phyloP scores from a whole-genome alignment of 2,113 vertebrate species.

The Chaenocephalus aceratus region DNA sequence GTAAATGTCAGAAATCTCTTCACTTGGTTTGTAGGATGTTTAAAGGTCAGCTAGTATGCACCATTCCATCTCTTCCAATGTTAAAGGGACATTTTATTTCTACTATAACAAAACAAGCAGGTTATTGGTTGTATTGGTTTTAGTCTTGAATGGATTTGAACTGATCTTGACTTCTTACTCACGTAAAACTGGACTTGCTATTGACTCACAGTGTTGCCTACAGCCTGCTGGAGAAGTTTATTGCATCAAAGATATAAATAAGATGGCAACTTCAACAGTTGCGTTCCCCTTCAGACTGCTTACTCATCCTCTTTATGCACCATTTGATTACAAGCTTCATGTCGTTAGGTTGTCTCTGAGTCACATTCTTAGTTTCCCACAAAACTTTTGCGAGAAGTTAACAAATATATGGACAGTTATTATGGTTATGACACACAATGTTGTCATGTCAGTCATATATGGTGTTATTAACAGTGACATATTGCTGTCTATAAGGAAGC shows the following conservation, averaged over 20 bases:
- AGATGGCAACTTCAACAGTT: constrained; percentile 19
- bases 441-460: background rate
- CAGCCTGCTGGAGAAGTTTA: constrained; percentile 6
- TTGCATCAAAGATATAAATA: constrained; percentile 30
- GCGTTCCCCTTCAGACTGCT: background rate
- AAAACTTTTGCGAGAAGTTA: background rate
- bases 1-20: too few relatives aligned
- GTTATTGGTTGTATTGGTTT: background rate
- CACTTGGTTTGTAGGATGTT: too few relatives aligned
- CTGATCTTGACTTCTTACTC: background rate
- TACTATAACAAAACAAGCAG: background rate
- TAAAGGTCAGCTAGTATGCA: background rate
- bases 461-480: background rate
- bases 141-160: background rate
- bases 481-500: background rate
- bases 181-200: background rate
- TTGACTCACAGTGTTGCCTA: constrained; percentile 16
- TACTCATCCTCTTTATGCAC: constrained; percentile 19
- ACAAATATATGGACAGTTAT: background rate
- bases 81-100: background rate
- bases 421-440: background rate
- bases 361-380: background rate
- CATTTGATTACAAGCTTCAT: constrained; percentile 8
- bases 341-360: background rate
- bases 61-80: background rate